Base-by-base conservation (phyloP, 2,113 vertebrate genomes). In the Clarias batrachus region DNA sequence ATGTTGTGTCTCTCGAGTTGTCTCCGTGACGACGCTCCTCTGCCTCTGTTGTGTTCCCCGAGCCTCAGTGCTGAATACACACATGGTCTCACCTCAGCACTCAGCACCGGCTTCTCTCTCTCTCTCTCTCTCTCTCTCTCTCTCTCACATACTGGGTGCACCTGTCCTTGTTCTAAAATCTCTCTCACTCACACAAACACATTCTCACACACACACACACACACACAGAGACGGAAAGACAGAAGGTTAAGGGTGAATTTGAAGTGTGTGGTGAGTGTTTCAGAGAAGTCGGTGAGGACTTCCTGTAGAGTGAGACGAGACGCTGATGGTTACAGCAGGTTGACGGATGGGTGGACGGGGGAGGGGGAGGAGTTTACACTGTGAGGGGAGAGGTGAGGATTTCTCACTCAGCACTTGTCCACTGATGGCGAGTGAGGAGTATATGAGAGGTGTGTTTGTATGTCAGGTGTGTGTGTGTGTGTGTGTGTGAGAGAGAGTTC, bases 11-110 rank as follows among this genome's bases (percentile, higher is more conserved):
- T 90, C 89, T 85, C 89, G 89, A 91, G 84, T 86, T 77, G 17
- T n/a, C 27, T 68, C 86, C 3, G 41, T 68, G 33, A 90, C 91
- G 85, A 21, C 90, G 88, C 92, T 93, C 89, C 90, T 91, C 83
- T 82, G 87, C 89, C 90, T 91, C 83, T 82, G 87, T n/a, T 89
- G 88, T 90, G 86, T 91, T 91, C 88, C 89, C 87, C 91, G 88
- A 54, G n/a, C 8, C 88, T 70, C 59, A 79, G 85, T n/a, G 65
- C 91, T 91, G 91, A 94, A 94, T 93, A 91, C 91, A 90, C 41
- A 91, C 21, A 57, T 74, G 8, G 41, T 68, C 65, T 13, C 65
- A 65, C 25, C n/a, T 68, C n/a, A 68, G 12, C 5, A n/a, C 65
- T 30, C 65, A 68, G 11, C 12, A 4, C 25, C n/a, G n/a, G 63